phyloP scores from a whole-genome alignment of 1,140 invertebrate species.

The Drosophila pectinifera region DNA sequence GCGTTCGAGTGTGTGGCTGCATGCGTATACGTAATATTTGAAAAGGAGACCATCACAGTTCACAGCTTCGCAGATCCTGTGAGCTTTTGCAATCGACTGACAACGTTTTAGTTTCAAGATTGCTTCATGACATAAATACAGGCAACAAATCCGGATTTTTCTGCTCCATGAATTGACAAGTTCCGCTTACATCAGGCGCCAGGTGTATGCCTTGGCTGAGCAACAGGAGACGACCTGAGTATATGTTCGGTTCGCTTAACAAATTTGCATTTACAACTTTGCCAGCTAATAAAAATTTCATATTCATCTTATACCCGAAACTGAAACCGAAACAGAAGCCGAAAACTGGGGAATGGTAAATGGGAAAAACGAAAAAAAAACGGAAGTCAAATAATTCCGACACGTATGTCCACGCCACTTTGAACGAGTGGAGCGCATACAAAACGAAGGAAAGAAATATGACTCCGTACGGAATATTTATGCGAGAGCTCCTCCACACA shows the following conservation, averaged over 20 bases:
- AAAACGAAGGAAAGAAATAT: constrained; percentile 79
- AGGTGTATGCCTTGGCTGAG: constrained; percentile 16
- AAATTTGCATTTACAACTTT: constrained; percentile 51
- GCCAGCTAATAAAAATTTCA: constrained; percentile 67
- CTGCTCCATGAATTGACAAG: constrained; percentile 49
- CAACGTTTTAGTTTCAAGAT: constrained; percentile 33
- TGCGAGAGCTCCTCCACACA: constrained; percentile 48
- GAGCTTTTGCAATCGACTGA: constrained; percentile 41
- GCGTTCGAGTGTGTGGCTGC: constrained; percentile 2
- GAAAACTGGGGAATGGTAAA: constrained; percentile 8
- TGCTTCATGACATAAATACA: constrained; percentile 25
- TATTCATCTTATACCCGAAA: constrained; percentile 56
- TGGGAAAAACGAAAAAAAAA: constrained; percentile 14
- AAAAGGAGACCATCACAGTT: constrained; percentile 35
- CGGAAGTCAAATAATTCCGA: constrained; percentile 80
- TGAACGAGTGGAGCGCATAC: constrained; percentile 66
- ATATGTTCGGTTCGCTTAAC: constrained; percentile 25
- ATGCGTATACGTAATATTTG: constrained; percentile 46
- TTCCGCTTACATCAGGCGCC: constrained; percentile 30
- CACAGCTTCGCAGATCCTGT: constrained; percentile 16
- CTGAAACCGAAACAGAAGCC: constrained; percentile 23
- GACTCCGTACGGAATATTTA: constrained; percentile 74
- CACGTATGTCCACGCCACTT: constrained; percentile 80
- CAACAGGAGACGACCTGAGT: constrained; percentile 35
- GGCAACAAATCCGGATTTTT: constrained; percentile 43